Evolutionary conservation across 2,888 invertebrate species (phyloP).

Genomic region (Portevinia maculata): DNA sequence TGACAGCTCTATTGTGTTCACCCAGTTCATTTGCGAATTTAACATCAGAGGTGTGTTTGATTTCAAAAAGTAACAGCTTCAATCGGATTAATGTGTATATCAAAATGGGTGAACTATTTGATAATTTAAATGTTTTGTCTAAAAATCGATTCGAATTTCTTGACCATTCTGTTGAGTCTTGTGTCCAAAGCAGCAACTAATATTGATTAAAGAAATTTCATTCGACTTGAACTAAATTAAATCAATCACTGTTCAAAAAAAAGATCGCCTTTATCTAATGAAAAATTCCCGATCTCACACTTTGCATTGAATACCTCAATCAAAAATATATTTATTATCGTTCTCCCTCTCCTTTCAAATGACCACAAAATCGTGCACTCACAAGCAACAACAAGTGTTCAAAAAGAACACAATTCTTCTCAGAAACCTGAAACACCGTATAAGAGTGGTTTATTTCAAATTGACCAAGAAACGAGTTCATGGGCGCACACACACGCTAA

Average conservation of each 20-base stretch:
- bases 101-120: too few species aligned
- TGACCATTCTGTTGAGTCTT: too few species aligned
- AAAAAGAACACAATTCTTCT: constrained; percentile 10
- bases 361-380: not conserved
- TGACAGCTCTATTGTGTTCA: too few species aligned
- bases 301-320: not conserved
- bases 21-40: too few species aligned
- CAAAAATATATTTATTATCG: not conserved
- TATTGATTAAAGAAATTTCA: not conserved
- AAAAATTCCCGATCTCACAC: not conserved
- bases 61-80: too few species aligned
- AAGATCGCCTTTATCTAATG: not conserved
- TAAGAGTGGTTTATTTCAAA: constrained; percentile 47
- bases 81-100: too few species aligned
- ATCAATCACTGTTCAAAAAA: not conserved
- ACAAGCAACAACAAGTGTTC: not conserved
- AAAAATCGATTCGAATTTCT: too few species aligned
- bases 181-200: too few species aligned
- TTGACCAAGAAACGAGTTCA: constrained; percentile 67
- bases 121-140: too few species aligned
- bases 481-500: constrained; percentile 54
- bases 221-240: not conserved
- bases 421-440: constrained; percentile 28
- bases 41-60: too few species aligned
- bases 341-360: not conserved